Base-by-base conservation (phyloP, 1,140 invertebrate species). In the Cydia splendana region DNA sequence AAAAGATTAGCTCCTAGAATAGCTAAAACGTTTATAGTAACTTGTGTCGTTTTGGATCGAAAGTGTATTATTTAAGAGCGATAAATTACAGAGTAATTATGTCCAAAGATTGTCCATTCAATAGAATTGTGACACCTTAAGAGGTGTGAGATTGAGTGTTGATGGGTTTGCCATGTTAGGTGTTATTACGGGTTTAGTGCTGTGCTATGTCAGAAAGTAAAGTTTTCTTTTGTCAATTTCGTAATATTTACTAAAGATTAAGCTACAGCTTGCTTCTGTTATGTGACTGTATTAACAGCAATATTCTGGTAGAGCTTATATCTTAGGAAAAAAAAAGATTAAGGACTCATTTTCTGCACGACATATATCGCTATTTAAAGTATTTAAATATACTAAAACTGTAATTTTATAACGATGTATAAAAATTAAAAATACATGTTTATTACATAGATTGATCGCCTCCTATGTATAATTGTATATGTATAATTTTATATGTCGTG, bases 41-140 rank as follows among this genome's bases (percentile, higher is more conserved):
- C 7, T 62, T 62, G 57, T n/a, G 15, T 7, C 2, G 5, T 2
- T 62, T 62, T 24, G 53, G 18, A 62, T 62, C 10, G 24, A 2
- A 53, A 53, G 51, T 24, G 57, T 24, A 62, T n/a, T 62, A 12
- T 62, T 62, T 62, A 20, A 62, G 24, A 38, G 38, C 67, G 30
- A 71, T 71, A 71, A 71, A 71, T 71, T 71, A 71, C 67, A 71
- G 34, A 38, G 67, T 38, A 71, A 71, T 71, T 71, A 71, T 71
- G 67, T 38, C 67, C 67, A 38, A 71, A 71, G 67, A 71, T 71
- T 38, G 34, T 71, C 67, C 30, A 71, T 67, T 71, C 34, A 71
- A 34, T 62, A 62, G 57, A 62, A 38, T 7, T 38, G 67, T 38
- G 67, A 20, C n/a, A 38, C 67, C 67, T 71, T 71, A 71, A 71